Conservation (phyloP, 2,113 vertebrate species). For the Tylochromis polylepis region DNA sequence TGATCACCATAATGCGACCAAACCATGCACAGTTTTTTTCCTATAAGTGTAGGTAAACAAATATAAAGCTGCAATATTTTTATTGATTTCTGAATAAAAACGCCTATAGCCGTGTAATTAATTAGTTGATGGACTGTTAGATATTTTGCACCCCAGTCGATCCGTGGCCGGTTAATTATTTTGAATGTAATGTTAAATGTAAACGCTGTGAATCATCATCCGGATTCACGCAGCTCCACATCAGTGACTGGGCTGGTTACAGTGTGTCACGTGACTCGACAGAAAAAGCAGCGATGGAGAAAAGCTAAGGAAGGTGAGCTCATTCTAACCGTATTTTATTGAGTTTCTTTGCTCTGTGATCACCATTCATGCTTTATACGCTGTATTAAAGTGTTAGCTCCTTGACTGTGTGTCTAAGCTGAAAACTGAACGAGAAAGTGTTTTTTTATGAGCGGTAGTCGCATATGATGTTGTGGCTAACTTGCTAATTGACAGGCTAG, state of each 20-base stretch:
- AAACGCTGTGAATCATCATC: neutral
- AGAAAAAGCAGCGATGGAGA: slow-evolving; percentile 54
- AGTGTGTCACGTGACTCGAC: slow-evolving; percentile 50
- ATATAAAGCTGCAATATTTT: neutral
- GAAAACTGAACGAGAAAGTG: accelerated
- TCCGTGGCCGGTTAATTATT: neutral
- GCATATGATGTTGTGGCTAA: slow-evolving; percentile 15
- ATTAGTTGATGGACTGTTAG: neutral
- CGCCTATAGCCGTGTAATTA: neutral
- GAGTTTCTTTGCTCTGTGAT: neutral
- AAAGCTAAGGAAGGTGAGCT: slow-evolving; percentile 70
- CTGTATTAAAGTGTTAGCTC: neutral
- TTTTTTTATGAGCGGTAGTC: neutral
- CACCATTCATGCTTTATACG: accelerated
- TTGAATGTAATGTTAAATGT: neutral
- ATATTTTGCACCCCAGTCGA: neutral
- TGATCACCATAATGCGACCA: neutral
- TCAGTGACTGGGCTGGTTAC: neutral
- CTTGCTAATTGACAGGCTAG: slow-evolving; percentile 26
- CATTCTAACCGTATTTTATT: neutral
- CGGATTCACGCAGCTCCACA: neutral
- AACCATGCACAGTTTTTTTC: neutral
- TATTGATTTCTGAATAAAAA: neutral
- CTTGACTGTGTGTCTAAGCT: neutral
- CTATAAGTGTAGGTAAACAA: neutral